phyloP scores from a whole-genome alignment of 30 jellyfish, hydroid and myxozoan species.

The Calvadosia cruxmelitensis region DNA sequence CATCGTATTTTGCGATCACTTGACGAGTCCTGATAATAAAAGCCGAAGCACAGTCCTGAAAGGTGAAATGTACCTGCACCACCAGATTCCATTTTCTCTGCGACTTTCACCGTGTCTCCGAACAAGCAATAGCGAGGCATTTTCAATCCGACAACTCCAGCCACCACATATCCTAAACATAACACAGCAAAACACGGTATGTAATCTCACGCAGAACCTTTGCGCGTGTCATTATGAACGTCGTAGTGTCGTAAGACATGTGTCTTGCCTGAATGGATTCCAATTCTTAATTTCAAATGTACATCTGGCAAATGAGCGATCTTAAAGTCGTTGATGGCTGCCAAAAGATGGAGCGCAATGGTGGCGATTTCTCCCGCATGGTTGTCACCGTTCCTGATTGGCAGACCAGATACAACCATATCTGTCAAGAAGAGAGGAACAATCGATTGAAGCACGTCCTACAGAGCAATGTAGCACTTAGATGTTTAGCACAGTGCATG shows the following conservation, averaged over 20 bases:
- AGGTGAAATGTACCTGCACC: constrained; percentile 38
- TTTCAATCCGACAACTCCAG: constrained; percentile 85
- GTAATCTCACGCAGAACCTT: neutral
- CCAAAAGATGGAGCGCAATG: constrained; percentile 39
- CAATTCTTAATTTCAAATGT: constrained; percentile 45
- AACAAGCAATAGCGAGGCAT: constrained; percentile 82
- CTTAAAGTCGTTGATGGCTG: constrained; percentile 25
- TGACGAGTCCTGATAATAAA: neutral
- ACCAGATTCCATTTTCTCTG: constrained; percentile 56
- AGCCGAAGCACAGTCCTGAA: neutral
- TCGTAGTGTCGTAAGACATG: neutral
- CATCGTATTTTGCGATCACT: too few relatives aligned
- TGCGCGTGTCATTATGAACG: neutral
- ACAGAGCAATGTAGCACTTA: neutral
- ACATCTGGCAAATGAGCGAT: constrained; percentile 51
- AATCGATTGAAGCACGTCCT: neutral
- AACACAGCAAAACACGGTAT: neutral
- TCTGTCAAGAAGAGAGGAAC: constrained; percentile 28
- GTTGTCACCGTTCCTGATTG: constrained; percentile 43
- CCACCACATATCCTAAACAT: constrained; percentile 48
- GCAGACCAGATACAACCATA: constrained; percentile 91
- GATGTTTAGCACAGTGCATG: neutral
- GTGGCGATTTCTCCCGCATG: constrained; percentile 79
- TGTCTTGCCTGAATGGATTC: constrained; percentile 68
- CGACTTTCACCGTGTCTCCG: constrained; percentile 71